These are phyloP conservation scores for Aegithalos caudatus DNA, from an alignment of 2,113 vertebrate genomes.

Conservation along the genomic window DNA sequence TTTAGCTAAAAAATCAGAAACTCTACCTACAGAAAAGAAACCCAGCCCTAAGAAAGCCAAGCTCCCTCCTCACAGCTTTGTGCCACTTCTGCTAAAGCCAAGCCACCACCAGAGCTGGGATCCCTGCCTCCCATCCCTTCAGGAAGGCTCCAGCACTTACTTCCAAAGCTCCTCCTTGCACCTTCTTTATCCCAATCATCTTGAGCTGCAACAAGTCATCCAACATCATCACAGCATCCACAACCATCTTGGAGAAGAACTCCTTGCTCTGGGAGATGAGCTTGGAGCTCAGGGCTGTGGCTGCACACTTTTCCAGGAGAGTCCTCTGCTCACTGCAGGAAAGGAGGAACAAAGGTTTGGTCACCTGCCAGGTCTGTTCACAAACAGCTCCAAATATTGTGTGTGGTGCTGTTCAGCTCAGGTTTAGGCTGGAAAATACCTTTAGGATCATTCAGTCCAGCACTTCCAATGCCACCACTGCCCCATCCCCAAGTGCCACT, in stretches of 20 bases:
- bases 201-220: slow-evolving; percentile 93
- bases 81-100: background rate
- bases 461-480: background rate
- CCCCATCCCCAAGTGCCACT: background rate
- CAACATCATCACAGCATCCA: slow-evolving; percentile 93
- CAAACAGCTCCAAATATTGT: accelerated
- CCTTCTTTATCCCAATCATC: slow-evolving; percentile 98
- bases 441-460: background rate
- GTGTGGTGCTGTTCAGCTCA: accelerated
- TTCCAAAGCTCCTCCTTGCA: slow-evolving; percentile 93
- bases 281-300: slow-evolving; percentile 94
- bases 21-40: background rate
- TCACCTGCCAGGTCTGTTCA: background rate
- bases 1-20: background rate
- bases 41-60: background rate
- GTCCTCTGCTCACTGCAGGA: slow-evolving; percentile 83
- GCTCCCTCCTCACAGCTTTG: background rate
- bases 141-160: slow-evolving; percentile 58
- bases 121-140: accelerated
- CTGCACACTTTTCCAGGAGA: slow-evolving; percentile 90
- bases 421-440: background rate
- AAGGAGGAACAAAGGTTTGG: background rate
- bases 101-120: background rate
- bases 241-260: slow-evolving; percentile 93
- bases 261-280: slow-evolving; percentile 92